These are phyloP conservation scores for Microctenopoma steveboyesi DNA, from an alignment of 2,797 vertebrate species.

Conservation along the genomic window DNA sequence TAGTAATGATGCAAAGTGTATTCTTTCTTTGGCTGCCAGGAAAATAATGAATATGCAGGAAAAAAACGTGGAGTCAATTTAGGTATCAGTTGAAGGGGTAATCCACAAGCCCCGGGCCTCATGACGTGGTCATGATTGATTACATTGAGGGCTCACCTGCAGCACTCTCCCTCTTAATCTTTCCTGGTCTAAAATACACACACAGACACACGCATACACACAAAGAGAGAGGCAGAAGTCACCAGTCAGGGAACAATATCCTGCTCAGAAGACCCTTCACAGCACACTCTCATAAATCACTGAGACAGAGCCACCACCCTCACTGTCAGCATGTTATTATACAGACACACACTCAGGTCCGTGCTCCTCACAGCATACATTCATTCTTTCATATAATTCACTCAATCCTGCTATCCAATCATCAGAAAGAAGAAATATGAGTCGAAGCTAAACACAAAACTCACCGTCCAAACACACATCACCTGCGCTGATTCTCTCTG, in stretches of 20 bases:
- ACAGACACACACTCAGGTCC: slow-evolving; percentile 54
- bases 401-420: slow-evolving; percentile 38
- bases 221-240: slow-evolving; percentile 79
- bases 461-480: slow-evolving; percentile 42
- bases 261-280: slow-evolving; percentile 85
- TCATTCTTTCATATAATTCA: slow-evolving; percentile 44
- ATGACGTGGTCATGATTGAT: slow-evolving; percentile 82
- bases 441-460: slow-evolving; percentile 49
- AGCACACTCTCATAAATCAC: slow-evolving; percentile 87
- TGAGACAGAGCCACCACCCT: slow-evolving; percentile 85
- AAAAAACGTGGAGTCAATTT: slow-evolving; percentile 51
- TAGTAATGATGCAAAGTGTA: slow-evolving; percentile 67
- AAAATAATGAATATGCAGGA: slow-evolving; percentile 71
- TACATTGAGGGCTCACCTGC: slow-evolving; percentile 83
- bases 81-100: slow-evolving; percentile 67
- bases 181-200: slow-evolving; percentile 62
- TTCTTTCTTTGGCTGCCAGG: slow-evolving; percentile 69
- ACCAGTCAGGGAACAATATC: slow-evolving; percentile 87
- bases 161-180: slow-evolving; percentile 76
- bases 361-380: slow-evolving; percentile 39
- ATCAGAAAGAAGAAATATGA: slow-evolving; percentile 63
- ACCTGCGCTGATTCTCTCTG: slow-evolving; percentile 63
- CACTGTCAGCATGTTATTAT: slow-evolving; percentile 81
- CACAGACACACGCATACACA: slow-evolving; percentile 40
- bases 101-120: slow-evolving; percentile 54